phyloP scores from a whole-genome alignment of 1,140 invertebrate species.

The Drosophila ambigua region DNA sequence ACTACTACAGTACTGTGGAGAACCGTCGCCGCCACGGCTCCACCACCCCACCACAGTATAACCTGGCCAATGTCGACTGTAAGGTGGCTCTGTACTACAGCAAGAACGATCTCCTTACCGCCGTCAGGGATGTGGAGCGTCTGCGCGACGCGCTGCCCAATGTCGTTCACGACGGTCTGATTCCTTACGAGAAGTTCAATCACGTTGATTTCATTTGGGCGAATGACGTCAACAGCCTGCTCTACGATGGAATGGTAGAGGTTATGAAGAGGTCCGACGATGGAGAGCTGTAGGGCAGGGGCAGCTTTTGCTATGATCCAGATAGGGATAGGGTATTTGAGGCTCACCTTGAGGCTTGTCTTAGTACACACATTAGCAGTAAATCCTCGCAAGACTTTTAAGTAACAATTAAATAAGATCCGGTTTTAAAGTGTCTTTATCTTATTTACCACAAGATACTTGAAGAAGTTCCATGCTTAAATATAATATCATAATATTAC shows the following conservation, averaged over 20 bases:
- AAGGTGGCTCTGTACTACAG: constrained; percentile 66
- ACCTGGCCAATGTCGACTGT: constrained; percentile 53
- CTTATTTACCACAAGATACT: too few species aligned
- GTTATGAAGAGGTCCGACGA: constrained; percentile 69
- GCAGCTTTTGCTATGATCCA: background rate
- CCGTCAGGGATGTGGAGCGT: constrained; percentile 58
- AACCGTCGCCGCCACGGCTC: constrained; percentile 39
- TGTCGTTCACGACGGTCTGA: constrained; percentile 77
- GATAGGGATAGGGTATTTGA: background rate
- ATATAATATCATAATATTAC: too few species aligned
- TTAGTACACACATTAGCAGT: too few species aligned
- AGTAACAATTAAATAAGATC: too few species aligned
- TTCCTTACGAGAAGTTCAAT: constrained; percentile 83
- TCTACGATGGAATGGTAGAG: constrained; percentile 82
- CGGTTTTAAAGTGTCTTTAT: too few species aligned
- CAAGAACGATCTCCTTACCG: constrained; percentile 45
- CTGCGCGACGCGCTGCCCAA: constrained; percentile 83
- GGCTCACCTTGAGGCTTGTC: too few species aligned
- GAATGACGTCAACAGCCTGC: constrained; percentile 82
- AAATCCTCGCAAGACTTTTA: too few species aligned
- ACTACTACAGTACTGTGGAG: constrained; percentile 25
- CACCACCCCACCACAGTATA: constrained; percentile 41
- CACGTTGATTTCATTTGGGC: constrained; percentile 85
- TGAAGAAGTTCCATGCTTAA: too few species aligned
- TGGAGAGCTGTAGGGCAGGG: constrained; percentile 27